These are phyloP conservation scores for Goniozus legneri DNA, from an alignment of 1,140 invertebrate species.

Conservation along the genomic window DNA sequence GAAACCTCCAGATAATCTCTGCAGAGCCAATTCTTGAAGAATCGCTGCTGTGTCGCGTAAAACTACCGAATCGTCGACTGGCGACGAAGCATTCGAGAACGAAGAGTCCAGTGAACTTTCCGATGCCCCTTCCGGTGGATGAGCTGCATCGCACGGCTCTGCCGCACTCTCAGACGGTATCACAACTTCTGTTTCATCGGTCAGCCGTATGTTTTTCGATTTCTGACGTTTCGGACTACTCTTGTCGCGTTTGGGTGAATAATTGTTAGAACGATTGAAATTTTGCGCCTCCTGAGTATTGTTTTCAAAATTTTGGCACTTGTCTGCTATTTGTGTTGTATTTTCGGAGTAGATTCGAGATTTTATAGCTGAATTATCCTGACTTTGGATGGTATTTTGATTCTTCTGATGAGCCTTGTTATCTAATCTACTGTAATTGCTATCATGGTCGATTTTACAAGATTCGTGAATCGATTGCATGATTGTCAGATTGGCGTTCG, in stretches of 20 bases:
- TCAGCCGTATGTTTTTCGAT: constrained; percentile 12
- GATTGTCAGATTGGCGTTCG: constrained; percentile 7
- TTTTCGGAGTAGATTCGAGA: background rate
- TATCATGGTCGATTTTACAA: constrained; percentile 19
- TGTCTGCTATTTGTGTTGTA: constrained; percentile 13
- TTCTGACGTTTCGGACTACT: constrained; percentile 18
- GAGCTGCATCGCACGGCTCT: constrained; percentile 43
- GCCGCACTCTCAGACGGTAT: constrained; percentile 46
- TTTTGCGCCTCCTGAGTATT: constrained; percentile 33
- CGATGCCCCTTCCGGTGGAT: constrained; percentile 42
- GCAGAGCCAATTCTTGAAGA: constrained; percentile 45
- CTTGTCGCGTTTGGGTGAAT: constrained; percentile 21
- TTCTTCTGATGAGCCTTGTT: background rate
- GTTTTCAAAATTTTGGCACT: constrained; percentile 31
- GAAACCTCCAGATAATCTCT: constrained; percentile 41
- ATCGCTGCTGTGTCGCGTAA: constrained; percentile 45
- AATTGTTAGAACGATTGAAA: constrained; percentile 17
- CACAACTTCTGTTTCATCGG: constrained; percentile 12
- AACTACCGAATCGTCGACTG: constrained; percentile 39
- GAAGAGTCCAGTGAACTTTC: constrained; percentile 36
- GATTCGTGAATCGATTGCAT: constrained; percentile 15
- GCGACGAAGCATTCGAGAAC: constrained; percentile 40
- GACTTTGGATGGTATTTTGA: background rate
- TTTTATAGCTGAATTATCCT: background rate
- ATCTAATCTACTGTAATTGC: background rate